A percentile compares a stretch with the other conserved stretches of the same genome.
These are phyloP conservation scores for Phalacrocorax pelagicus DNA, from an alignment of 2,113 vertebrate genomes.

Conservation along the genomic window DNA sequence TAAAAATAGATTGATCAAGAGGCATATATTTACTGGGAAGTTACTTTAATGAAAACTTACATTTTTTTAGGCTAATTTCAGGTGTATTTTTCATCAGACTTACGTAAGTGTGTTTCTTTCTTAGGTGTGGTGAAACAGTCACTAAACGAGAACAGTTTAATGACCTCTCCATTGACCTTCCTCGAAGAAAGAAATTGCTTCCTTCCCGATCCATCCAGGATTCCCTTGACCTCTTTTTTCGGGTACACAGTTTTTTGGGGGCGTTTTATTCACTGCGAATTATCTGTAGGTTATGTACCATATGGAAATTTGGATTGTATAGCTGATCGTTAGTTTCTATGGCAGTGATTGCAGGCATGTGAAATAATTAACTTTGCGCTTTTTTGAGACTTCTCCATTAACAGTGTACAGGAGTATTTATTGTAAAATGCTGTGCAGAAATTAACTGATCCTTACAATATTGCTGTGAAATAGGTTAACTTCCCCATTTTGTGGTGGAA, in stretches of 20 bases:
- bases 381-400: not conserved
- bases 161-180: slow-evolving; percentile 96
- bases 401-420: not conserved
- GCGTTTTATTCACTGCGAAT: not conserved
- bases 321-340: not conserved
- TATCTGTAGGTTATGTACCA: not conserved
- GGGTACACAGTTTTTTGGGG: slow-evolving; percentile 70
- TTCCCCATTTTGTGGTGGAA: not conserved
- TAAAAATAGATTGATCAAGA: not conserved
- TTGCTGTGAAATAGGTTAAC: not conserved
- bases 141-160: slow-evolving; percentile 96
- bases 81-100: not conserved
- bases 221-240: slow-evolving; percentile 97
- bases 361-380: not conserved
- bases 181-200: slow-evolving; percentile 89
- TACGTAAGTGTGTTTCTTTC: not conserved
- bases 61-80: not conserved
- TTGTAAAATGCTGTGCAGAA: not conserved
- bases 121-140: slow-evolving; percentile 92
- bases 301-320: not conserved
- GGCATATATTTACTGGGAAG: not conserved
- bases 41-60: not conserved
- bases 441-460: not conserved
- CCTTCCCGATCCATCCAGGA: slow-evolving; percentile 93
- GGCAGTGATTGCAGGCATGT: not conserved